Evolutionary conservation across 2,888 invertebrate species (phyloP).

Genomic region (Ochropleura plecta): DNA sequence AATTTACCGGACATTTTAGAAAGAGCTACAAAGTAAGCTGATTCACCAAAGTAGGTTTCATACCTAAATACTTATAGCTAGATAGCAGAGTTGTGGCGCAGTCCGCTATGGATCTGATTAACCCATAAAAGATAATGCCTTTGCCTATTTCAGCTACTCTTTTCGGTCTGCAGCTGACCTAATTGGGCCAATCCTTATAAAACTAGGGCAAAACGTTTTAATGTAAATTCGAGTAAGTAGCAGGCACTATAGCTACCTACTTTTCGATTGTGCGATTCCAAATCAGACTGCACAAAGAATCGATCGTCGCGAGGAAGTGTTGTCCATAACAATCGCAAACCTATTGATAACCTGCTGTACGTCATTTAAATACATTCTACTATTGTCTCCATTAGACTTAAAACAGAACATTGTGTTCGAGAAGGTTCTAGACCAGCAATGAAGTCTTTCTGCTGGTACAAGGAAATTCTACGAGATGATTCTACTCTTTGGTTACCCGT

Average conservation of each 20-base stretch:
- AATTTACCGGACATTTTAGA: background rate
- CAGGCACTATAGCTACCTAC: background rate
- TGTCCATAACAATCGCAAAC: background rate
- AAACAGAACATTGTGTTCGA: background rate
- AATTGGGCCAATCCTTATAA: constrained; percentile 32
- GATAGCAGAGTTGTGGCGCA: background rate
- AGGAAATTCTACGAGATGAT: background rate
- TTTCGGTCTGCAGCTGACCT: constrained; percentile 41
- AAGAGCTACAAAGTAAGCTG: background rate
- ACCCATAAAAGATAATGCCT: constrained; percentile 23
- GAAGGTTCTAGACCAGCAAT: background rate
- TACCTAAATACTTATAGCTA: background rate
- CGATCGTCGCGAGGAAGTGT: background rate
- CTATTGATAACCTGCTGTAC: background rate
- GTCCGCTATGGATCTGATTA: constrained; percentile 19
- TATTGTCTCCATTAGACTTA: background rate
- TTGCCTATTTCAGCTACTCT: constrained; percentile 25
- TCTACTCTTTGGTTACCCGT: background rate
- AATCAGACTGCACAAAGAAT: constrained; percentile 39
- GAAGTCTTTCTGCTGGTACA: background rate
- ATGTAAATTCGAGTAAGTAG: constrained; percentile 39
- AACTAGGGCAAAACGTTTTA: constrained; percentile 39
- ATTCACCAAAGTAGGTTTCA: background rate
- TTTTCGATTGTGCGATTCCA: constrained; percentile 5
- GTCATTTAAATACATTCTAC: background rate